A percentile compares a stretch with the other conserved stretches of the same genome.
These are phyloP conservation scores for Vimba vimba DNA, from an alignment of 2,113 vertebrate species.

Conservation along the genomic window DNA sequence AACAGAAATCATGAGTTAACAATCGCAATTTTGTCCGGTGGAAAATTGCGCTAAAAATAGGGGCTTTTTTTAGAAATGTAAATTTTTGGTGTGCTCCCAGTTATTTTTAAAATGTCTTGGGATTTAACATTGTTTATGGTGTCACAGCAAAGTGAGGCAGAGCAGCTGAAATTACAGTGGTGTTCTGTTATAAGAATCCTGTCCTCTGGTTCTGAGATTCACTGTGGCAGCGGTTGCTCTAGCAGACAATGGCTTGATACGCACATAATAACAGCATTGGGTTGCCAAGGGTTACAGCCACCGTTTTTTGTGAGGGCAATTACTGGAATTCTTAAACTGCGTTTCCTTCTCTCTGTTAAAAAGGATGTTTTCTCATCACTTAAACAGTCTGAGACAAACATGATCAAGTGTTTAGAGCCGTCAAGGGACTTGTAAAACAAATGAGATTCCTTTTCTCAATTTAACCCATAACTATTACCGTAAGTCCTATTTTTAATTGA, in stretches of 20 bases:
- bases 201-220: neutral
- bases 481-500: neutral
- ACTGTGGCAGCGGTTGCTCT: neutral
- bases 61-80: neutral
- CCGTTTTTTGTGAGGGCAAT: conserved; percentile 18
- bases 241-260: neutral
- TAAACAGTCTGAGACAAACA: neutral
- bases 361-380: neutral
- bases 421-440: neutral
- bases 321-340: neutral
- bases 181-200: neutral
- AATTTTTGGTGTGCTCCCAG: neutral
- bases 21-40: too few species aligned
- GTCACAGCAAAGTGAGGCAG: neutral
- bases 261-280: neutral
- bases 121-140: neutral
- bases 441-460: neutral
- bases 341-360: neutral
- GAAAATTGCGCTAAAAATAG: too few species aligned
- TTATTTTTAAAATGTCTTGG: neutral
- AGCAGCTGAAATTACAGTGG: neutral
- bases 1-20: too few species aligned
- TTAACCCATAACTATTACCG: neutral
- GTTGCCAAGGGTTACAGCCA: conserved; percentile 50
- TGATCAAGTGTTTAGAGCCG: neutral